Base-by-base conservation (phyloP, 1,140 invertebrate species). In the Ericerus pela region DNA sequence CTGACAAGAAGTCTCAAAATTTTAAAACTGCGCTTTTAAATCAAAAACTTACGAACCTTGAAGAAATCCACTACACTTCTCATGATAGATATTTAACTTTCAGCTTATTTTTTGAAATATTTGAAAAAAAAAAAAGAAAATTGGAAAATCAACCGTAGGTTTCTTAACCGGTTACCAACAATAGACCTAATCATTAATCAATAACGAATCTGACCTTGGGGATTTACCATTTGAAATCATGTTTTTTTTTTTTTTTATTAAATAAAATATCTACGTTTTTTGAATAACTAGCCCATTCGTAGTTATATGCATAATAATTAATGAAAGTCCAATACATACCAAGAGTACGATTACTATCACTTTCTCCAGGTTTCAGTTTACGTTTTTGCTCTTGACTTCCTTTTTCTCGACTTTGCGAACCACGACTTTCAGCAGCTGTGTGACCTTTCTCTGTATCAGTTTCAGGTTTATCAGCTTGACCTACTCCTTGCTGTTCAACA, bases 331-430 rank as follows among this genome's bases (percentile, higher is more conserved):
- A 36, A 16, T 18, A 62, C 61, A 62, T 63, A 70, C 80, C 81
- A 33, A 84, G 64, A 29, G 75, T 76, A 54, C 80, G 68, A 30
- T 82, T 75, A 51, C 76, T 70, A 58, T 82, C 76, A 18, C 74
- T 74, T 29, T 68, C 66, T 1, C 77, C 78, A 2, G 78, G 77
- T 62, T 75, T 75, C 43, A 76, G 72, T 51, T 69, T 75, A 47
- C 76, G 72, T 53, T 70, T 68, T 30, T 72, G 67, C 54, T 70
- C 65, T 30, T 65, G 59, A 37, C 58, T 60, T 66, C 62, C 47
- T 61, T 62, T 27, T 67, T 67, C 57, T 66, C 67, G 51, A 68
- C 68, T 33, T 67, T 65, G 41, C 62, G 67, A 51, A 69, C 72
- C 43, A 64, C 67, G 31, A 72, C 70, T 1, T 53, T 60, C 18